These are phyloP conservation scores for Troides oblongomaculatus DNA, from an alignment of 2,888 invertebrate genomes.

Conservation along the genomic window DNA sequence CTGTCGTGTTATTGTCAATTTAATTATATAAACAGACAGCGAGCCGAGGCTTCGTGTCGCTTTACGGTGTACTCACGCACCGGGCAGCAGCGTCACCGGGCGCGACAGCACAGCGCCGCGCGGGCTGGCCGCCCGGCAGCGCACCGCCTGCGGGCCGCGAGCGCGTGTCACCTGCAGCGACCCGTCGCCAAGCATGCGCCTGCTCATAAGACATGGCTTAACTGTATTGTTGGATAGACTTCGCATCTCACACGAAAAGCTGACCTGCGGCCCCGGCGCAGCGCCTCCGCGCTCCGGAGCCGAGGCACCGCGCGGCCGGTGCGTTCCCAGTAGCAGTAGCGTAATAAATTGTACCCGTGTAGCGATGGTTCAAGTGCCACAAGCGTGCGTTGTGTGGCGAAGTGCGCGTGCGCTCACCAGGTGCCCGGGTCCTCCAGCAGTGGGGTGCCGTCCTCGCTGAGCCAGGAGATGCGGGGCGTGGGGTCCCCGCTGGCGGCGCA, in stretches of 20 bases:
- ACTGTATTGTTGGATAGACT: no score
- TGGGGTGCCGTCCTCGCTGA: constrained; percentile 45
- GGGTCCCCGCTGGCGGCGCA: constrained; percentile 55
- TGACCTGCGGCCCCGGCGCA: no score
- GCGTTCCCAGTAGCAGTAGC: no score
- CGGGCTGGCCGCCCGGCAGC: constrained; percentile 87
- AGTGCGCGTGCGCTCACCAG: constrained; percentile 38
- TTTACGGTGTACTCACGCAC: constrained; percentile 56
- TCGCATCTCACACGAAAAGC: no score
- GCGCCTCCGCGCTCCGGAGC: no score
- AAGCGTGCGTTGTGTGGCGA: no score
- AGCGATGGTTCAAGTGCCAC: no score
- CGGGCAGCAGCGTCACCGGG: constrained; percentile 87
- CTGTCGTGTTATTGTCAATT: constrained; percentile 34
- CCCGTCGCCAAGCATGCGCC: constrained; percentile 55
- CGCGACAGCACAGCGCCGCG: constrained; percentile 88
- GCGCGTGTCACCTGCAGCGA: constrained; percentile 54
- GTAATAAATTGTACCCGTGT: no score
- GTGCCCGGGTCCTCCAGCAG: constrained; percentile 44
- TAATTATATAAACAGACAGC: no score
- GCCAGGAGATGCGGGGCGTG: constrained; percentile 51
- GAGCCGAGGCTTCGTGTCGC: no score
- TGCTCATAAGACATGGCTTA: constrained; percentile 17
- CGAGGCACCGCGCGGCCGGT: no score
- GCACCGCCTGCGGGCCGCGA: constrained; percentile 45